A percentile compares a stretch with the other conserved stretches of the same genome.
These are phyloP conservation scores for Sylvietta virens DNA, from an alignment of 2,113 vertebrate genomes.

Conservation along the genomic window DNA sequence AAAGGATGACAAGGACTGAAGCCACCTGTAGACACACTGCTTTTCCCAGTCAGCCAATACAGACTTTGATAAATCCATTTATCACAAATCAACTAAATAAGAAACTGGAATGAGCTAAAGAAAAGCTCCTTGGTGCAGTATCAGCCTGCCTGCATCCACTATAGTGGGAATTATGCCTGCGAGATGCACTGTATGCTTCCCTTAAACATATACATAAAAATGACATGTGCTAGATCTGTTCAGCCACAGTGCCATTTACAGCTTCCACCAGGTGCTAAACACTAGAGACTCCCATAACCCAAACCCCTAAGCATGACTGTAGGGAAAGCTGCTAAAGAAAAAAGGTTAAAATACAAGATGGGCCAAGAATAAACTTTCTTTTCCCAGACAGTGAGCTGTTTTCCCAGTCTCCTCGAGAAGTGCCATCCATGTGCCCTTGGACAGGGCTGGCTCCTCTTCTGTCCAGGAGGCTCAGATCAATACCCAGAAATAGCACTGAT, in stretches of 20 bases:
- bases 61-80: not conserved
- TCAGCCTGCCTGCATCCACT: not conserved
- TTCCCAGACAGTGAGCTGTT: not conserved
- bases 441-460: not conserved
- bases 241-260: not conserved
- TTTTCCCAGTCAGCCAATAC: not conserved
- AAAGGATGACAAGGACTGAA: not conserved
- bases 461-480: not conserved
- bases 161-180: not conserved
- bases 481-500: not conserved
- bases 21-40: not conserved
- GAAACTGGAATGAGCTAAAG: not conserved
- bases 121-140: fast-evolving
- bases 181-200: not conserved
- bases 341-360: not conserved
- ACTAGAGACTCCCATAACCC: not conserved
- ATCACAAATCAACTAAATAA: not conserved
- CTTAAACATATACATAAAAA: not conserved
- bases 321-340: not conserved
- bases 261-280: not conserved
- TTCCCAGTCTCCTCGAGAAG: not conserved
- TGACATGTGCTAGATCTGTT: not conserved
- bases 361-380: not conserved
- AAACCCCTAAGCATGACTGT: not conserved
- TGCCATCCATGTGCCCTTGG: not conserved